Base-by-base conservation (phyloP, 2,888 invertebrate species). In the Odontothrips loti region DNA sequence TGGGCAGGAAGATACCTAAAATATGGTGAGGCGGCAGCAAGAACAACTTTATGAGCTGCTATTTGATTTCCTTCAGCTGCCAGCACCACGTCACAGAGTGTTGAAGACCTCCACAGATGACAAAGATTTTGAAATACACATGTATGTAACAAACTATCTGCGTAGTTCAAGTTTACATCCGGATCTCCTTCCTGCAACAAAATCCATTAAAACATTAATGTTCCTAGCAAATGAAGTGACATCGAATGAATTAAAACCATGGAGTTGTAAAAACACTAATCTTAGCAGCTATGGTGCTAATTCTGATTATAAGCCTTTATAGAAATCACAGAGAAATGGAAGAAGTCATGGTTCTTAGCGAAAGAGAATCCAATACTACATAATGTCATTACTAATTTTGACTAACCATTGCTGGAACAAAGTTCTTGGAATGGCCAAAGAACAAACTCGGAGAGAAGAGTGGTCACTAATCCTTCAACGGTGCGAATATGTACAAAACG, bases 121-220 rank as follows among this genome's bases (percentile, higher is more conserved):
- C 80, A 80, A 9, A 80, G 29, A 17, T 48, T 80, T 23, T 80
- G 80, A 29, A 48, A 20, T 15, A 47, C 4, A 48, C 80, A 58
- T 48, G 48, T 58, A 20, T 48, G 80, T 48, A 80, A 23, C 48
- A 58, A 48, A 23, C 58, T 48, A 48, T 80, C 68, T 27, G 68
- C 68, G 27, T 75, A 75, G 68, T 75, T 23, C 27, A 75, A 27
- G 27, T 27, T 75, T 11, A 6, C n/a, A 17, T 58, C 17, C 10
- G n/a, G 58, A 58, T 58, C 58, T 17, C n/a, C 58, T n/a, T 58
- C 58, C 58, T 58, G 10, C 17, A 58, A 58, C 17, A 17, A 58
- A 17, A 58, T 51, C 12, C 20, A 51, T 17, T 6, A 58, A 12
- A 58, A 58, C n/a, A 15, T 20, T n/a, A 11, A 4, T 6, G 15